phyloP scores from a whole-genome alignment of 2,113 vertebrate genomes.

The Gorsachius goisagi region DNA sequence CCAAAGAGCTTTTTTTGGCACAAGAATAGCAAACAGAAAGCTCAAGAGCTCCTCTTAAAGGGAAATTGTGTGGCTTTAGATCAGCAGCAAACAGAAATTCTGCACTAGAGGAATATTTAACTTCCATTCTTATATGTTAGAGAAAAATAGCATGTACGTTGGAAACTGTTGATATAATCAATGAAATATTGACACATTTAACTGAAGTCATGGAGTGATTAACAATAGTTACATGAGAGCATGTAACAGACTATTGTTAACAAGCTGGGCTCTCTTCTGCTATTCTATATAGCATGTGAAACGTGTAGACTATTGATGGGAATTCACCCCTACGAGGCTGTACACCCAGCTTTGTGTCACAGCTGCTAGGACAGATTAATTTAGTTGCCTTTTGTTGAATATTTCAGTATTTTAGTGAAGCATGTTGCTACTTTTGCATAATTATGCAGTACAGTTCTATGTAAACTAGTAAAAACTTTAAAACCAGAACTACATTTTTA shows the following conservation, averaged over 20 bases:
- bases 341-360: neutral
- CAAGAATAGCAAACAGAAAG: neutral
- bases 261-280: neutral
- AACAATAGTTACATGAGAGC: neutral
- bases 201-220: neutral
- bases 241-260: neutral
- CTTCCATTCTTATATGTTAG: accelerated
- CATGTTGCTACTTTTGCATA: neutral
- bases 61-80: neutral
- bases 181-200: neutral
- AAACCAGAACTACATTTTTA: neutral
- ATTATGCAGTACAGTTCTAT: neutral
- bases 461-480: neutral
- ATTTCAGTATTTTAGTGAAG: neutral
- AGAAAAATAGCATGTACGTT: neutral
- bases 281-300: neutral
- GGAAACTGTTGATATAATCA: neutral
- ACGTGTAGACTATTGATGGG: neutral
- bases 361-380: neutral
- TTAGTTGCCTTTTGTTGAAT: neutral
- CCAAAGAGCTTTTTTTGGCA: neutral
- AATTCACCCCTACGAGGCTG: neutral
- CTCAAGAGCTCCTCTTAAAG: constrained; percentile 46
- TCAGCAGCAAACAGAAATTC: neutral
- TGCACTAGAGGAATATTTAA: neutral